Percentiles rank a stretch among this genome's conserved stretches.
Evolutionary conservation across 1,140 invertebrate species (phyloP).

Genomic region (Cydia strobilella): DNA sequence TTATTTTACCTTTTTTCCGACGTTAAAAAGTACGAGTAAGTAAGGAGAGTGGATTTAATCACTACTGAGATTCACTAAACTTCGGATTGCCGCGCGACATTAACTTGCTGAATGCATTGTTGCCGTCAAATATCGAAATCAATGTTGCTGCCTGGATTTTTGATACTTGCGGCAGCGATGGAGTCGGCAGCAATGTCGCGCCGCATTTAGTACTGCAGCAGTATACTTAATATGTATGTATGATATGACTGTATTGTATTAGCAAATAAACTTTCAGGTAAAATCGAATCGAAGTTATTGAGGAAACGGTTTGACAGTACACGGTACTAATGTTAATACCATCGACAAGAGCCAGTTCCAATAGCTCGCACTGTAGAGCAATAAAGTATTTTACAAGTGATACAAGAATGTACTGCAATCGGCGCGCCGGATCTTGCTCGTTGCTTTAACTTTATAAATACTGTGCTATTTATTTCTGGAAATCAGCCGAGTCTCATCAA

Average conservation of each 20-base stretch:
- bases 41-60: too few species aligned
- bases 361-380: slow-evolving; percentile 47
- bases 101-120: too few species aligned
- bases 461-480: slow-evolving; percentile 77
- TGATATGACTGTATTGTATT: background rate
- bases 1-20: too few species aligned
- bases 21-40: too few species aligned
- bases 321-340: background rate
- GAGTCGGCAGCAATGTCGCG: too few species aligned
- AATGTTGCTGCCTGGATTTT: too few species aligned
- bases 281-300: background rate
- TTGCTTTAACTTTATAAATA: slow-evolving; percentile 77
- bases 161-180: too few species aligned
- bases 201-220: too few species aligned
- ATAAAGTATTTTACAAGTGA: slow-evolving; percentile 80
- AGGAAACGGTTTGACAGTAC: background rate
- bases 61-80: too few species aligned
- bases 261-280: background rate
- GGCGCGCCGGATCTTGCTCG: slow-evolving; percentile 60
- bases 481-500: slow-evolving; percentile 69
- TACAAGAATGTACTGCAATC: slow-evolving; percentile 72
- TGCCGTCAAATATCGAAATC: too few species aligned
- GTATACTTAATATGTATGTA: background rate
- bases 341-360: slow-evolving; percentile 40
- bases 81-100: too few species aligned